These are phyloP conservation scores for Pyrrhosoma nymphula DNA, from an alignment of 2,888 invertebrate genomes.

Conservation along the genomic window DNA sequence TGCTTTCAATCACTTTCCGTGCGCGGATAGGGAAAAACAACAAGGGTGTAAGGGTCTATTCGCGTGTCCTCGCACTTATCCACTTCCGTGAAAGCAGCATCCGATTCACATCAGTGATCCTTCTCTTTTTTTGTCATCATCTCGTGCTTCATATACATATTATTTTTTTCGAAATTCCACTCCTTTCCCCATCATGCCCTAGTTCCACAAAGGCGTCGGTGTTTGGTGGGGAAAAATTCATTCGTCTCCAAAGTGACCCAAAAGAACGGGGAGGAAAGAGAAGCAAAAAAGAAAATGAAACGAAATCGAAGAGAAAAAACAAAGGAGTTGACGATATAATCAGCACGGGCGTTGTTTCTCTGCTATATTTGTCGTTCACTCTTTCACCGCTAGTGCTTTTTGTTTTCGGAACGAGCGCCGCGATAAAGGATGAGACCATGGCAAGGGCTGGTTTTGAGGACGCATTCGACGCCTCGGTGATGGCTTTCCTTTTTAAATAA, in stretches of 20 bases:
- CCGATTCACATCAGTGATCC: constrained; percentile 8
- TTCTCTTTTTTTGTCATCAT: neutral
- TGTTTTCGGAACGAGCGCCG: neutral
- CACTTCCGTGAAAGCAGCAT: constrained; percentile 13
- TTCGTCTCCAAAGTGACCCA: constrained; percentile 16
- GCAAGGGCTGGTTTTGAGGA: neutral
- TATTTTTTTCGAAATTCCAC: neutral
- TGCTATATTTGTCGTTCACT: neutral
- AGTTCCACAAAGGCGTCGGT: constrained; percentile 32
- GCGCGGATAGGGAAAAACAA: neutral
- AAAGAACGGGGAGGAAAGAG: neutral
- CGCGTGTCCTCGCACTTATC: neutral
- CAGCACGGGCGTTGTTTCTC: neutral
- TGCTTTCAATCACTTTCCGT: neutral
- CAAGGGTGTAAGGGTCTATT: constrained; percentile 16
- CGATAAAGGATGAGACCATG: neutral
- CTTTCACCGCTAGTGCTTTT: neutral
- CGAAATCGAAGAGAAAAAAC: neutral
- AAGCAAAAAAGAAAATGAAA: too few species aligned
- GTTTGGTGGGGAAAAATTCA: neutral
- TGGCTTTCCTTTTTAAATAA: neutral
- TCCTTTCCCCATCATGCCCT: constrained; percentile 18
- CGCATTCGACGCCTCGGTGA: neutral
- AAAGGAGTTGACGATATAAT: constrained; percentile 1
- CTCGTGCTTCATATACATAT: neutral